phyloP scores from a whole-genome alignment of 2,888 invertebrate genomes.

The Diarsia dahlii region DNA sequence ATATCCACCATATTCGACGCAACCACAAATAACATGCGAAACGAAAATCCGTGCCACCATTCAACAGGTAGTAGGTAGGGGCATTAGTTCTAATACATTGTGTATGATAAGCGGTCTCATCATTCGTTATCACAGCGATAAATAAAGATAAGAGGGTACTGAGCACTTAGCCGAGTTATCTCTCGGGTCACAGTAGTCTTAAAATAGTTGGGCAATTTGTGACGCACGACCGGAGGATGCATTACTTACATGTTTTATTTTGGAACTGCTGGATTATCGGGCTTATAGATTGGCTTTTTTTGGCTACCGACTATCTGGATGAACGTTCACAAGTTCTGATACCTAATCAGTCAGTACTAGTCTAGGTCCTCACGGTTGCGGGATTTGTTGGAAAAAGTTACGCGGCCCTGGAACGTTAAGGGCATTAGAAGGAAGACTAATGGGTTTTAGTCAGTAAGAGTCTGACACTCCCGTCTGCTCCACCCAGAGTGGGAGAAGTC shows the following conservation, averaged over 20 bases:
- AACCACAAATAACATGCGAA: not conserved
- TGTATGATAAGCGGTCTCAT: conserved; percentile 78
- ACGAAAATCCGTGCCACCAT: conserved; percentile 37
- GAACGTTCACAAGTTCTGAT: not conserved
- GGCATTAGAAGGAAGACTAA: too few species aligned
- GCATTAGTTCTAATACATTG: conserved; percentile 72
- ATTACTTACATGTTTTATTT: conserved; percentile 52
- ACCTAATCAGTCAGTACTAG: not conserved
- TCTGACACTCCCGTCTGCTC: too few species aligned
- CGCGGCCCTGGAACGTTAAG: too few species aligned
- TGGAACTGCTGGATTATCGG: conserved; percentile 40
- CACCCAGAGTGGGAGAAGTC: too few species aligned
- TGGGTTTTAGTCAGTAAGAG: too few species aligned
- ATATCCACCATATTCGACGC: not conserved
- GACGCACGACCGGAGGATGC: conserved; percentile 60
- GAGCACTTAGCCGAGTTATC: conserved; percentile 81
- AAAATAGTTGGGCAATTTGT: conserved; percentile 80
- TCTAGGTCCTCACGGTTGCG: too few species aligned
- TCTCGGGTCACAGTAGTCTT: conserved; percentile 79
- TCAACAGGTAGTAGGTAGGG: conserved; percentile 57
- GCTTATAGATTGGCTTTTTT: conserved; percentile 32
- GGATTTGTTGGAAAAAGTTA: too few species aligned
- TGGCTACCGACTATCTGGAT: not conserved
- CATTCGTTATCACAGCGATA: conserved; percentile 79
- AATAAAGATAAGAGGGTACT: conserved; percentile 78